Base-by-base conservation (phyloP, 2,113 vertebrate species). In the Cyphomyrus discorhynchus region DNA sequence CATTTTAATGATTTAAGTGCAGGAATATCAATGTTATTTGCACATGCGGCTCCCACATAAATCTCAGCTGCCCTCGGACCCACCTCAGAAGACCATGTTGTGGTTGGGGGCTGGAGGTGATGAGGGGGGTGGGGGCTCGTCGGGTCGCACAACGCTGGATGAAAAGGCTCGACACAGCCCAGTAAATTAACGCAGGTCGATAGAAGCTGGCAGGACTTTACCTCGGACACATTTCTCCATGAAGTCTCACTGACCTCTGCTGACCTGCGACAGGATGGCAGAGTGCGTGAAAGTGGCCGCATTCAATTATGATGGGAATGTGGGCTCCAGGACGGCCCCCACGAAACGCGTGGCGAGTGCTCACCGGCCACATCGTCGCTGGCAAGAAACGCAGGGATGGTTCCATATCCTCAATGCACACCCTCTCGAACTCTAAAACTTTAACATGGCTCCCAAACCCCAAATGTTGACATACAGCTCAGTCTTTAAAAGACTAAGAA, bases 1-100 rank as follows among this genome's bases (percentile, higher is more conserved):
- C 77, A 27, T 49, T 17, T 88, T 92, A 91, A 94, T 92, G 87
- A 93, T 93, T 93, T 93, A 92, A 92, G 88, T 83, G 86, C 87
- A 91, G 90, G 86, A 80, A 86, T 88, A 91, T 92, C 93, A 91
- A 90, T 89, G 45, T 91, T 91, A 91, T 91, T 92, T 92, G 89
- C 90, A 50, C 87, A 45, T 56, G 88, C 89, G 42, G 80, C 88
- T 74, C 42, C 24, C 62, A 88, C 53, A 86, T 91, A 92, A 93
- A 93, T 93, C 92, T 90, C 21, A 56, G 88, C 87, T 53, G 70
- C 86, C 88, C 31, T 50, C 87, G 56, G 90, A 88, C 85, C 90
- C 83, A 89, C 92, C 91, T 92, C 92, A 92, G 88, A 88, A 47
- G 45, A 21, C 90, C n/a, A 0, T 35, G 66, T 45, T 58, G 35